Conservation (phyloP, 2,113 vertebrate genomes). For the Connochaetes taurinus region DNA sequence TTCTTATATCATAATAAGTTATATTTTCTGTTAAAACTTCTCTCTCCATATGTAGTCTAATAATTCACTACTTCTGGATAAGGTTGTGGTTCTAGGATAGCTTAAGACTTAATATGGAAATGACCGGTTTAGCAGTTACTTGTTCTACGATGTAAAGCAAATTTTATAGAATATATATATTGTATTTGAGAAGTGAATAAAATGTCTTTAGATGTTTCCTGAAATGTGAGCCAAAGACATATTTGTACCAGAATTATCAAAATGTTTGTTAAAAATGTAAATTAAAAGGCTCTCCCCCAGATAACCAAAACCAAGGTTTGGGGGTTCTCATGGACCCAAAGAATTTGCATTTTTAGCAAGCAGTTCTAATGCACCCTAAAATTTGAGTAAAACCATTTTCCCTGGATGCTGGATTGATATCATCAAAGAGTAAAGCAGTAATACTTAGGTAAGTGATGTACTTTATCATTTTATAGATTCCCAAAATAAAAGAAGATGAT, state of each 20-base stretch:
- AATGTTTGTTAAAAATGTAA: not conserved
- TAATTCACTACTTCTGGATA: not conserved
- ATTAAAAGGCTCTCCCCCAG: not conserved
- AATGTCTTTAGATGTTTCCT: not conserved
- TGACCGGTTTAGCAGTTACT: not conserved
- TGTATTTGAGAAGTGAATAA: not conserved
- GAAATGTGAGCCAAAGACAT: not conserved
- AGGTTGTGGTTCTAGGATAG: not conserved
- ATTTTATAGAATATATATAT: not conserved
- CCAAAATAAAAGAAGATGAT: constrained; percentile 94
- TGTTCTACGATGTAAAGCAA: not conserved
- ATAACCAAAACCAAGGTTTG: not conserved
- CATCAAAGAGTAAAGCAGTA: not conserved
- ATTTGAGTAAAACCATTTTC: not conserved
- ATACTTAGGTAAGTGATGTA: not conserved
- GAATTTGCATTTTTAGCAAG: not conserved
- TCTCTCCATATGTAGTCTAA: not conserved
- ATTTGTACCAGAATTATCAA: not conserved
- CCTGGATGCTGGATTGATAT: not conserved
- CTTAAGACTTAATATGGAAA: constrained; percentile 13
- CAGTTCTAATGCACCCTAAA: not conserved
- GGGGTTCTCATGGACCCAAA: not conserved
- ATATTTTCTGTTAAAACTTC: not conserved
- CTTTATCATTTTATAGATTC: constrained; percentile 70
- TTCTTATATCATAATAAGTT: not conserved